Evolutionary conservation across 92 coral and sea anemone species (phyloP).

Genomic region (Parazoanthus darwini): DNA sequence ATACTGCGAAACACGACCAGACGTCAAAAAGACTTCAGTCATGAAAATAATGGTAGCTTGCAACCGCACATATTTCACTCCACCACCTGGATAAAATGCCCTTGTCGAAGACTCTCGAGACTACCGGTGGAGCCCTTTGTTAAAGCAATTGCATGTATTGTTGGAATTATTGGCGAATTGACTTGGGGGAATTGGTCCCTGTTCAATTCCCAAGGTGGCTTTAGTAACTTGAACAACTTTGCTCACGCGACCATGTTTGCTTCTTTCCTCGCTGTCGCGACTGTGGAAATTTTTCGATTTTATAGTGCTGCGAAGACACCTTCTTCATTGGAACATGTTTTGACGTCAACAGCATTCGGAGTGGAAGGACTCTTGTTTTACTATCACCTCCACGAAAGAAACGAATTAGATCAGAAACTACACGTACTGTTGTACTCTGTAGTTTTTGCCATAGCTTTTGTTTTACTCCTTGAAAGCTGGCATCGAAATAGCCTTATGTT

Average conservation of each 20-base stretch:
- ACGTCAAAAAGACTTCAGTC: neutral
- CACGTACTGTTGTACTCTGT: constrained; percentile 53
- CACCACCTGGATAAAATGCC: constrained; percentile 53
- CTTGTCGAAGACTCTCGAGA: constrained; percentile 23
- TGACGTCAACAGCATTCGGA: constrained; percentile 44
- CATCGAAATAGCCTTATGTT: constrained; percentile 44
- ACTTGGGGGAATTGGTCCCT: constrained; percentile 38
- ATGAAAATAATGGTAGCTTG: neutral
- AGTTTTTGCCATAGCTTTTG: constrained; percentile 47
- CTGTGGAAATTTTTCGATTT: constrained; percentile 54
- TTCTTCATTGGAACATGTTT: constrained; percentile 39
- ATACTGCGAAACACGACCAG: neutral
- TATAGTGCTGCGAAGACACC: constrained; percentile 44
- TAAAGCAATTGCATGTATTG: constrained; percentile 25
- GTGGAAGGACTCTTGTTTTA: constrained; percentile 62
- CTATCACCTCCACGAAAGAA: constrained; percentile 62
- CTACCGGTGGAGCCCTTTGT: constrained; percentile 54
- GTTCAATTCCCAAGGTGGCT: constrained; percentile 35
- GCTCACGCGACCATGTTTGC: constrained; percentile 63
- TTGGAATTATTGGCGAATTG: constrained; percentile 57
- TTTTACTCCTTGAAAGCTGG: constrained; percentile 61
- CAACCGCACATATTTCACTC: constrained; percentile 16
- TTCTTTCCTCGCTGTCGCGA: constrained; percentile 38
- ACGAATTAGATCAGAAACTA: constrained; percentile 47
- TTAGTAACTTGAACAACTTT: constrained; percentile 57